Conservation (phyloP, 2,888 invertebrate species). For the Incurvaria masculella region DNA sequence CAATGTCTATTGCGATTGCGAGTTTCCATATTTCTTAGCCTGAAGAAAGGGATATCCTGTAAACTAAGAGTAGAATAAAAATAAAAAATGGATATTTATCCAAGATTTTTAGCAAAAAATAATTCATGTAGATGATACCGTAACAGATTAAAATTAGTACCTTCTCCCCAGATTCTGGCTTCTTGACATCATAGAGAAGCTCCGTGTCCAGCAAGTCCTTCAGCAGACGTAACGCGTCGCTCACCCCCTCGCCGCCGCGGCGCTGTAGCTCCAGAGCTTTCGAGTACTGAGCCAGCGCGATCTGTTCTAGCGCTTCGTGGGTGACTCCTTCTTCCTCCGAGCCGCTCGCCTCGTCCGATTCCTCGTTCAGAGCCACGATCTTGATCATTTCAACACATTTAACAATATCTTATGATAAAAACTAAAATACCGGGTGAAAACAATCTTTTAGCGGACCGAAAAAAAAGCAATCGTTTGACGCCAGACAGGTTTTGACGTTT, state of each 20-base stretch:
- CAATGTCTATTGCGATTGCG: too few relatives aligned
- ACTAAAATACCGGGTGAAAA: too few relatives aligned
- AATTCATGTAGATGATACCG: too few relatives aligned
- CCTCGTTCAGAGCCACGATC: slow-evolving; percentile 66
- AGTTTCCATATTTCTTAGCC: too few relatives aligned
- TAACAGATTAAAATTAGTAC: too few relatives aligned
- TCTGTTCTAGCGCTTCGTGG: slow-evolving; percentile 67
- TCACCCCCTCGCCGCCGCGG: slow-evolving; percentile 58
- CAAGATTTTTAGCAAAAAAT: too few relatives aligned
- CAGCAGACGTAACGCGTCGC: slow-evolving; percentile 66
- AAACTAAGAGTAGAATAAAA: too few relatives aligned
- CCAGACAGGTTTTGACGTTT: background rate
- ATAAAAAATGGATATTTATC: too few relatives aligned
- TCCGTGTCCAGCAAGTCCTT: slow-evolving; percentile 64
- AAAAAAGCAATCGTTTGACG: background rate
- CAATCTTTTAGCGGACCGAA: background rate
- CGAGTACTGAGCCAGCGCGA: slow-evolving; percentile 75
- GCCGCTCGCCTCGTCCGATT: slow-evolving; percentile 58
- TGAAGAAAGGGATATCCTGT: too few relatives aligned
- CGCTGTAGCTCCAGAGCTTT: slow-evolving; percentile 70
- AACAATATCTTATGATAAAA: background rate
- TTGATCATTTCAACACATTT: slow-evolving; percentile 46
- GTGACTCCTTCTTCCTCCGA: slow-evolving; percentile 45
- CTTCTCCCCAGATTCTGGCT: slow-evolving; percentile 50
- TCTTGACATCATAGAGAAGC: slow-evolving; percentile 54